Evolutionary conservation across 1,140 invertebrate species (phyloP).

Genomic region (Bombus affinis): DNA sequence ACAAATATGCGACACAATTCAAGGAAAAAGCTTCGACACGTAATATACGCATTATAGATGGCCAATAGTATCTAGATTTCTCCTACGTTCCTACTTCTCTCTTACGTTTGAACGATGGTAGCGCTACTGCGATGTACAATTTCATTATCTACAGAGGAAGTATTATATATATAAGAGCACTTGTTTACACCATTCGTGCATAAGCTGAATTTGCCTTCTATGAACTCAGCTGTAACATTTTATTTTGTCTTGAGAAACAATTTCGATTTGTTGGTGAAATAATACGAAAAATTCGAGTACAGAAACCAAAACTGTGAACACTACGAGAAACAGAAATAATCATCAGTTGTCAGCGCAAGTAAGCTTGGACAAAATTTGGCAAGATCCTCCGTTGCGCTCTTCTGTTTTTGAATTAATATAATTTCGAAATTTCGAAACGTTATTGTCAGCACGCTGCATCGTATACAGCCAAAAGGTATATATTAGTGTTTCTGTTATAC

Average conservation of each 20-base stretch:
- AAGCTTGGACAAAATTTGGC: not conserved
- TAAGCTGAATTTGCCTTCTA: not conserved
- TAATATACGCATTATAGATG: not conserved
- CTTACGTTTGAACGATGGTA: not conserved
- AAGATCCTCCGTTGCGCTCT: not conserved
- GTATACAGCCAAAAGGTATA: not conserved
- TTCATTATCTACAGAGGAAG: not conserved
- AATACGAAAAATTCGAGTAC: not conserved
- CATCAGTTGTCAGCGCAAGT: not conserved
- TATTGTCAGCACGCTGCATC: not conserved
- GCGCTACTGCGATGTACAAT: not conserved
- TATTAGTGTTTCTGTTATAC: not conserved
- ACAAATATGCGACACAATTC: slow-evolving; percentile 22
- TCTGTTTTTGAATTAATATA: not conserved
- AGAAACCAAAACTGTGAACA: not conserved
- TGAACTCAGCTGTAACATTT: not conserved
- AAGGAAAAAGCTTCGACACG: not conserved
- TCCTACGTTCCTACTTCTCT: not conserved
- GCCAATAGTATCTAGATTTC: not conserved
- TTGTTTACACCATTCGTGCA: not conserved
- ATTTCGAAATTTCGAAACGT: not conserved
- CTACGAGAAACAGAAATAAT: not conserved
- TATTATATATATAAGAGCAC: not conserved
- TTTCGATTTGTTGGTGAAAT: not conserved
- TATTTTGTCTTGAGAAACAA: not conserved